These are phyloP conservation scores for Seriola rivoliana DNA, from an alignment of 2,113 vertebrate species.

Conservation along the genomic window DNA sequence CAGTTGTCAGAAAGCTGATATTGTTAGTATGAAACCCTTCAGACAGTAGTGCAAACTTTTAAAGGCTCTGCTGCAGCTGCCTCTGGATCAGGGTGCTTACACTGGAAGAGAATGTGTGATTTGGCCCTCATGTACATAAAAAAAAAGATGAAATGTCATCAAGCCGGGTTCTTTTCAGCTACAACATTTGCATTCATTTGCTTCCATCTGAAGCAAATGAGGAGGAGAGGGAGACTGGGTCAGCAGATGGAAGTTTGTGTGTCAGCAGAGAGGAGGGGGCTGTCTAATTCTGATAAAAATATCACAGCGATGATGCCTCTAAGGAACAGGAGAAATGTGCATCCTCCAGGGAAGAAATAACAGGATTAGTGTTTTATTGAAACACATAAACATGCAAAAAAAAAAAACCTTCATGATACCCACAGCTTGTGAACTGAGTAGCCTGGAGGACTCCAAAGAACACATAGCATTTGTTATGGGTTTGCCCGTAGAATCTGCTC, in stretches of 20 bases:
- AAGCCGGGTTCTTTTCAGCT: slow-evolving; percentile 12
- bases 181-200: slow-evolving; percentile 48
- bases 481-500: slow-evolving; percentile 5
- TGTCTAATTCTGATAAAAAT: slow-evolving; percentile 5
- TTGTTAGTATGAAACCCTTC: slow-evolving; percentile 36
- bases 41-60: slow-evolving; percentile 36
- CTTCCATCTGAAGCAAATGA: slow-evolving; percentile 44
- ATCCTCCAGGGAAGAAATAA: slow-evolving; percentile 11
- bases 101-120: not conserved
- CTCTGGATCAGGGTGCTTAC: slow-evolving; percentile 8
- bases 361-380: slow-evolving; percentile 9
- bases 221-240: slow-evolving; percentile 30
- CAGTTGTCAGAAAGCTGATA: slow-evolving; percentile 9
- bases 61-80: slow-evolving; percentile 24
- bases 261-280: slow-evolving; percentile 30
- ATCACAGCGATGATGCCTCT: slow-evolving; percentile 4
- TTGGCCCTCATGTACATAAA: slow-evolving; percentile 31
- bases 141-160: slow-evolving; percentile 24
- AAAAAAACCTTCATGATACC: not conserved
- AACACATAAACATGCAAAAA: not conserved
- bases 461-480: slow-evolving; percentile 25
- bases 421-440: slow-evolving; percentile 3
- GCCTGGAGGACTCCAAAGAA: slow-evolving; percentile 25
- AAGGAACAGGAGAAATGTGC: slow-evolving; percentile 1
- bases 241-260: slow-evolving; percentile 43